Conservation (phyloP, 2,797 vertebrate genomes). For the Adrianichthys oophorus region DNA sequence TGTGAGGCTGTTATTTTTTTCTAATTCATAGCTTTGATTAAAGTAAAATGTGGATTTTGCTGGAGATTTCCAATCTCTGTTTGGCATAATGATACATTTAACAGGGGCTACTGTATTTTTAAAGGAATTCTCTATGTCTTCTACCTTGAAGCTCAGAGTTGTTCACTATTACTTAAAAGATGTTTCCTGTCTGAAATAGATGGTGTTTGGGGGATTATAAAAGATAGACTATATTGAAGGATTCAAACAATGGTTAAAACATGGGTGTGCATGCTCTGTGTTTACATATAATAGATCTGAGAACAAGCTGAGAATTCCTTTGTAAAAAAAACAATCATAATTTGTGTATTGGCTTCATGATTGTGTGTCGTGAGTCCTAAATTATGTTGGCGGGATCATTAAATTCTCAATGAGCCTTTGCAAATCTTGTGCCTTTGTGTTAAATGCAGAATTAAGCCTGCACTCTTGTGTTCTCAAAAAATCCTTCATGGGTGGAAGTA, state of each 20-base stretch:
- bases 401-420: slow-evolving; percentile 40
- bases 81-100: background rate
- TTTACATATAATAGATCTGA: background rate
- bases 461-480: slow-evolving; percentile 9
- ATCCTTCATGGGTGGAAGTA: slow-evolving; percentile 10
- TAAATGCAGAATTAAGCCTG: slow-evolving; percentile 14
- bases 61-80: background rate
- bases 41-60: background rate
- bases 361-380: slow-evolving; percentile 32
- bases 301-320: slow-evolving; percentile 13
- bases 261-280: background rate
- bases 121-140: background rate
- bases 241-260: background rate
- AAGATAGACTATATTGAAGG: background rate
- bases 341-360: slow-evolving; percentile 32
- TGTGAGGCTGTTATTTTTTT: background rate
- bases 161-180: background rate
- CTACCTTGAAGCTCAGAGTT: background rate
- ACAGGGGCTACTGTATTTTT: background rate
- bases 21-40: background rate
- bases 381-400: slow-evolving; percentile 49
- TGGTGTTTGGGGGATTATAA: background rate
- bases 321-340: slow-evolving; percentile 27
- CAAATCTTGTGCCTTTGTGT: slow-evolving; percentile 26
- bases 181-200: background rate